Conservation (phyloP, 2,888 invertebrate species). For the Eilema caniola region DNA sequence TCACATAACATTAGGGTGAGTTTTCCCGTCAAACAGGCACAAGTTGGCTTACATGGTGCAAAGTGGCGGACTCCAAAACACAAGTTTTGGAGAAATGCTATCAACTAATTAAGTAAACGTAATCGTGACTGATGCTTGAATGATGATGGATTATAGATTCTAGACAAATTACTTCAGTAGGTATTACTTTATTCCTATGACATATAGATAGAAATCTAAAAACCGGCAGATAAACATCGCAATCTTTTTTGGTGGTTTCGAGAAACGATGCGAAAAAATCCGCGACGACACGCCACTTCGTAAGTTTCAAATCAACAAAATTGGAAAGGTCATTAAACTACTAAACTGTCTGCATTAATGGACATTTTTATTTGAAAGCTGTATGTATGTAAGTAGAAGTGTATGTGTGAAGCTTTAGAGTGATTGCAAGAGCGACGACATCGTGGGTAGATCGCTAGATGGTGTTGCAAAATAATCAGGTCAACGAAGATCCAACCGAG, state of each 20-base stretch:
- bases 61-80: no score
- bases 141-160: neutral
- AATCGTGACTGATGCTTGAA: no score
- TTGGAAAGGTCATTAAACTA: constrained; percentile 10
- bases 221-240: neutral
- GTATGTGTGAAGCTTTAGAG: constrained; percentile 7
- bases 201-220: neutral
- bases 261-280: neutral
- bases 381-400: neutral
- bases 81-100: no score
- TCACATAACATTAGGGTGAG: no score
- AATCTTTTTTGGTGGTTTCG: neutral
- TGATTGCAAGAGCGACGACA: constrained; percentile 17
- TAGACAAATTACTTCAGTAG: no score
- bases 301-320: neutral
- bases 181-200: neutral
- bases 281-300: neutral
- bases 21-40: no score
- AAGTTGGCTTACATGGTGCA: no score
- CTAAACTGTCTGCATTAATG: neutral
- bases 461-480: constrained; percentile 21
- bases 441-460: constrained; percentile 19
- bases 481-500: constrained; percentile 18
- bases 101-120: no score
- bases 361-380: constrained; percentile 3